Base-by-base conservation (phyloP, 2,797 vertebrate genomes). In the Diplodus puntazzo region DNA sequence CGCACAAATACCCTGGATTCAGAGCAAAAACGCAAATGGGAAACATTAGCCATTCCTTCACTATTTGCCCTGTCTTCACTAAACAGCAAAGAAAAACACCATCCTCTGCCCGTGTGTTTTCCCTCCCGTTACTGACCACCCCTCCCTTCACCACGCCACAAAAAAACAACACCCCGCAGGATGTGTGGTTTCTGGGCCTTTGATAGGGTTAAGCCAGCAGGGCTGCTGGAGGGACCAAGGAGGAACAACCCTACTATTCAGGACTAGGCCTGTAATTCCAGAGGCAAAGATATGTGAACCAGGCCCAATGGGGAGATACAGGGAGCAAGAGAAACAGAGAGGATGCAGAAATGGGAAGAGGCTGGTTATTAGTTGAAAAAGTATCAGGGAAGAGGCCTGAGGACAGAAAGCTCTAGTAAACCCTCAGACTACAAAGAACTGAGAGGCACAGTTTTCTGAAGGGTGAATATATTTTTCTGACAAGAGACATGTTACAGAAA, bases 181-280 rank as follows among this genome's bases (percentile, higher is more conserved):
- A 90, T 78, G 82, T 93, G 91, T 39, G 87, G 91, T 91, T 87
- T 89, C 58, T 75, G 71, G 68, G 74, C 69, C 84, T 94, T 93
- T 93, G 83, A 93, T 92, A 72, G 83, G 82, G 85, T 86, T 86
- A 71, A 88, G 81, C 62, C 82, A 55, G 77, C 76, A 68, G 79
- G 89, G 77, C 66, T 89, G 87, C 77, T 81, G 82, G 49, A 87
- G 69, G 80, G 88, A 80, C 68, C 5, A 5, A 74, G 55, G 82
- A 92, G 70, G 75, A 90, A 92, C 90, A 92, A 83, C 78, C 74
- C 80, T 85, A 64, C 86, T 89, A 93, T 94, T 95, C 89, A 93
- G 88, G 86, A 88, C 70, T 42, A 79, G 85, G 82, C 85, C 87
- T 92, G 82, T 86, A 90, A 90, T 84, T 92, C 77, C 75, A 84